phyloP scores from a whole-genome alignment of 1,140 invertebrate species.

The Dinoponera quadriceps region DNA sequence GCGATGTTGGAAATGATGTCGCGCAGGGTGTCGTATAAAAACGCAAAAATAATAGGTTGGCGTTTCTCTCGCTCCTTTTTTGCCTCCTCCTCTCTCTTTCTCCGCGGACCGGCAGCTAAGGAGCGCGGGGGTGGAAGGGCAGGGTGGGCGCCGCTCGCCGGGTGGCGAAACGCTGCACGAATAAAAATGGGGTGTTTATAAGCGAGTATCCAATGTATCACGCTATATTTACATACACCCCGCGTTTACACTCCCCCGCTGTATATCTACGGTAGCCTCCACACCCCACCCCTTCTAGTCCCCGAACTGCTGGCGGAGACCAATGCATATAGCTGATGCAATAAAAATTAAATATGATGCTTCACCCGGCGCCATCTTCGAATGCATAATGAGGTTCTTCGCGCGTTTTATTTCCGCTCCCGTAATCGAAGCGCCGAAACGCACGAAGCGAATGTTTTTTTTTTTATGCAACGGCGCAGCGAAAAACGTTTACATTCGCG shows the following conservation, averaged over 20 bases:
- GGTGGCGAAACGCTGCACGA: slow-evolving; percentile 80
- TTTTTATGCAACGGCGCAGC: too few species aligned
- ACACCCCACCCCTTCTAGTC: slow-evolving; percentile 34
- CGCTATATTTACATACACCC: slow-evolving; percentile 85
- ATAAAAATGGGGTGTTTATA: slow-evolving; percentile 87
- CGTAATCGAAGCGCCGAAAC: neutral
- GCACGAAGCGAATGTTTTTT: neutral
- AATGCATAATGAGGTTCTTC: slow-evolving; percentile 75
- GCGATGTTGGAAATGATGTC: slow-evolving; percentile 22
- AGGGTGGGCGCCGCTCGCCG: slow-evolving; percentile 48
- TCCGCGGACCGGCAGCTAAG: slow-evolving; percentile 67
- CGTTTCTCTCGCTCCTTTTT: slow-evolving; percentile 66
- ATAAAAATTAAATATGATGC: slow-evolving; percentile 86
- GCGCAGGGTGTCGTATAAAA: slow-evolving; percentile 75
- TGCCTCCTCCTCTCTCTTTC: slow-evolving; percentile 31
- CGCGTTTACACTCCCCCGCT: slow-evolving; percentile 70
- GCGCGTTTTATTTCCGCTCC: neutral
- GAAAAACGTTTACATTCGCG: too few species aligned
- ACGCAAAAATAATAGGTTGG: slow-evolving; percentile 79
- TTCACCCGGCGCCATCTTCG: slow-evolving; percentile 69
- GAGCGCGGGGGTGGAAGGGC: slow-evolving; percentile 51
- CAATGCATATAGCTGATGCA: slow-evolving; percentile 80
- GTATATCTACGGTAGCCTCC: slow-evolving; percentile 63
- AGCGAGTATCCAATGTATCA: slow-evolving; percentile 86
- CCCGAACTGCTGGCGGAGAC: slow-evolving; percentile 49